phyloP scores from a whole-genome alignment of 2,888 invertebrate genomes.

The Steromphala cineraria region DNA sequence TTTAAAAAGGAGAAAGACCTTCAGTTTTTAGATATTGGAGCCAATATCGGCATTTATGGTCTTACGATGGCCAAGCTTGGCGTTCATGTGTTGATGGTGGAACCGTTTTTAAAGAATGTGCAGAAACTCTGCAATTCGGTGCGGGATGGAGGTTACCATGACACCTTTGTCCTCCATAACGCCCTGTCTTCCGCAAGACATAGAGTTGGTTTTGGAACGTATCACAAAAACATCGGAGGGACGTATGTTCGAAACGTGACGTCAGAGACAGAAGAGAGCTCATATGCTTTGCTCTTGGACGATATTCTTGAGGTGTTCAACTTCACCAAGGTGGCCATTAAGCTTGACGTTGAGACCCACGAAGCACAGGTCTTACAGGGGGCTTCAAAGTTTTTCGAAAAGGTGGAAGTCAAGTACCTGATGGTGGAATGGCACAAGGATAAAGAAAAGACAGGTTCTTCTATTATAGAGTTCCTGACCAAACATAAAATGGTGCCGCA shows the following conservation, averaged over 20 bases:
- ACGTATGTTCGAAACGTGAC: not conserved
- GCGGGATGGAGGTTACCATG: not conserved
- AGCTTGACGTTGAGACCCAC: constrained; percentile 15
- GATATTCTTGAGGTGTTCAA: constrained; percentile 21
- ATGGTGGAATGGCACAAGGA: constrained; percentile 20
- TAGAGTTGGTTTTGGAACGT: not conserved
- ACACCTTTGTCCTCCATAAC: constrained; percentile 9
- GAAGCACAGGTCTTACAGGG: constrained; percentile 8
- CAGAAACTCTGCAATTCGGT: constrained; percentile 7
- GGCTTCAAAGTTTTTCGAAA: constrained; percentile 8
- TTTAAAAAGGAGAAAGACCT: not conserved
- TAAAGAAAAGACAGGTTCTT: not conserved
- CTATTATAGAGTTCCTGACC: constrained; percentile 19
- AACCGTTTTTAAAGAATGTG: constrained; percentile 14
- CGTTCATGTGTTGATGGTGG: not conserved
- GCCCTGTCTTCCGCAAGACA: constrained; percentile 4
- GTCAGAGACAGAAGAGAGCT: not conserved
- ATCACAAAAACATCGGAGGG: constrained; percentile 9
- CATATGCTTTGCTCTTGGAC: not conserved
- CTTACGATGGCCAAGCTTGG: constrained; percentile 24
- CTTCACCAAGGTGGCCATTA: not conserved
- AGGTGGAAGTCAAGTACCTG: constrained; percentile 9
- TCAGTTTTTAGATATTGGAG: constrained; percentile 23
- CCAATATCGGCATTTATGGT: constrained; percentile 18
- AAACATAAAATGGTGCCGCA: constrained; percentile 15